These are phyloP conservation scores for Opisthograptis luteolata DNA, from an alignment of 2,888 invertebrate genomes.

Conservation along the genomic window DNA sequence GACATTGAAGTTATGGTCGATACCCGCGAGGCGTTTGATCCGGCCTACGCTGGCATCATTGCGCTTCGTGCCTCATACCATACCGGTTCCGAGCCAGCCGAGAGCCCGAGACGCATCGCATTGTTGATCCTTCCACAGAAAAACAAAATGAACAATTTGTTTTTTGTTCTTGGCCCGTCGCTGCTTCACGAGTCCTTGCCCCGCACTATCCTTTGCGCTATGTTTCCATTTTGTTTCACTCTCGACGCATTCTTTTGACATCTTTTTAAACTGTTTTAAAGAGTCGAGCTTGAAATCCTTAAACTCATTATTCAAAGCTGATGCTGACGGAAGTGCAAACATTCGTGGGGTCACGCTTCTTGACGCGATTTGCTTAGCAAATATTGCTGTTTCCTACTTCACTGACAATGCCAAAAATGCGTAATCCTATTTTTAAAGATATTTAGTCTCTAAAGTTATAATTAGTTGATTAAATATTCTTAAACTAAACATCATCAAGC, in stretches of 20 bases:
- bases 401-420: slow-evolving; percentile 17
- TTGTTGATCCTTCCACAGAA: slow-evolving; percentile 75
- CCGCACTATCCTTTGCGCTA: slow-evolving; percentile 50
- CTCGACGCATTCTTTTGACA: slow-evolving; percentile 20
- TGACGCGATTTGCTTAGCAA: slow-evolving; percentile 70
- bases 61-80: slow-evolving; percentile 47
- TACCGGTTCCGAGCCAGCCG: slow-evolving; percentile 76
- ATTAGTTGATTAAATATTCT: too few species aligned
- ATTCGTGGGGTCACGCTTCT: slow-evolving; percentile 61
- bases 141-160: slow-evolving; percentile 75
- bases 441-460: too few species aligned
- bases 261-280: slow-evolving; percentile 26
- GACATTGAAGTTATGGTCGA: slow-evolving; percentile 65
- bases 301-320: slow-evolving; percentile 40
- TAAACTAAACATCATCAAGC: background rate
- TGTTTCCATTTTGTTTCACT: slow-evolving; percentile 39
- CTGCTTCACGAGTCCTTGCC: slow-evolving; percentile 39
- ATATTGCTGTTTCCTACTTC: slow-evolving; percentile 59
- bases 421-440: too few species aligned
- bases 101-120: slow-evolving; percentile 67
- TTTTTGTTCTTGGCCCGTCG: slow-evolving; percentile 55
- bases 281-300: slow-evolving; percentile 30
- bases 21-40: slow-evolving; percentile 65
- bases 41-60: slow-evolving; percentile 43
- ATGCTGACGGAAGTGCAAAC: slow-evolving; percentile 57